phyloP scores from a whole-genome alignment of 1,140 invertebrate species.

The Nylanderia fulva region DNA sequence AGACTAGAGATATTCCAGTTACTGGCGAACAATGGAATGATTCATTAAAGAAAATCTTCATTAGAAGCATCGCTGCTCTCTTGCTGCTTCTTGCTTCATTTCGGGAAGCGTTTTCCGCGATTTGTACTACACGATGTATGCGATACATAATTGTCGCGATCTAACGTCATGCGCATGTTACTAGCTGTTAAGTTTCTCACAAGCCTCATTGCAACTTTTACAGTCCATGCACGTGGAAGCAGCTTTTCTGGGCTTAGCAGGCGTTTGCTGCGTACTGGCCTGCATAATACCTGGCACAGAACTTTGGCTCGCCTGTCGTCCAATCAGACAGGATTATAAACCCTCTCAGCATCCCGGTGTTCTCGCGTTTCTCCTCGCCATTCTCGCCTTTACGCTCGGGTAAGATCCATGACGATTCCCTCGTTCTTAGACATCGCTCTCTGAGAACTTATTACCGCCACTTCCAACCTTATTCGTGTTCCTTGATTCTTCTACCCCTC shows the following conservation, averaged over 20 bases:
- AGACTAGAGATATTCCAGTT: constrained; percentile 27
- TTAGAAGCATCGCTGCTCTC: neutral
- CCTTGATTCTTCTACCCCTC: constrained; percentile 34
- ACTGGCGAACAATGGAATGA: neutral
- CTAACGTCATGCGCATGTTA: neutral
- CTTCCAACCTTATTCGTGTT: constrained; percentile 52
- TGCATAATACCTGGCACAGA: constrained; percentile 83
- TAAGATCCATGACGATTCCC: constrained; percentile 66
- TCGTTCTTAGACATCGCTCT: constrained; percentile 27
- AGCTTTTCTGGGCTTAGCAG: constrained; percentile 77
- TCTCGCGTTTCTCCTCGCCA: constrained; percentile 77
- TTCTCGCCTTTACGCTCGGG: constrained; percentile 80
- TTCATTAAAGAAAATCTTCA: constrained; percentile 36
- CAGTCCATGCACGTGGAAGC: constrained; percentile 81
- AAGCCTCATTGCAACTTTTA: constrained; percentile 46
- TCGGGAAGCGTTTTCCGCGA: neutral
- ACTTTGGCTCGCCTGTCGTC: constrained; percentile 83
- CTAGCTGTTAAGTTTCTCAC: constrained; percentile 26
- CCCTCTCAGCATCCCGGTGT: constrained; percentile 76
- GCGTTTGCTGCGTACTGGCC: constrained; percentile 80
- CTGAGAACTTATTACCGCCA: constrained; percentile 49
- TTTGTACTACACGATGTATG: too few relatives aligned
- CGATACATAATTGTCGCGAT: constrained; percentile 35
- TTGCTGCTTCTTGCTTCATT: neutral
- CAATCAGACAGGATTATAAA: constrained; percentile 80